These are phyloP conservation scores for Candoia aspera DNA, from an alignment of 2,113 vertebrate species.

Conservation along the genomic window DNA sequence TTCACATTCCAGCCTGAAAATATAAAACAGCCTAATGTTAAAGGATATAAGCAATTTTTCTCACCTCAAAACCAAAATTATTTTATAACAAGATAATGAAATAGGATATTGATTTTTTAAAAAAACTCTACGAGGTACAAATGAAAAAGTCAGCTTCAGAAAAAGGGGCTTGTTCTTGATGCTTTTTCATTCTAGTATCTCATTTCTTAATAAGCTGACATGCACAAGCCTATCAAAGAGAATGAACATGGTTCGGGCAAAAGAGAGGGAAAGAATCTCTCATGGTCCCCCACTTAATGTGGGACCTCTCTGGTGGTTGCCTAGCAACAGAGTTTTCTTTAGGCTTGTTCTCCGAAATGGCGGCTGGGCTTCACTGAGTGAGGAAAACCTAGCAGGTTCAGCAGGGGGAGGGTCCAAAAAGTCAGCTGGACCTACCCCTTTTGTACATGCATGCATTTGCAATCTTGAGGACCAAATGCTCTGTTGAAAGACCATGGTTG, in stretches of 20 bases:
- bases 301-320: background rate
- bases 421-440: background rate
- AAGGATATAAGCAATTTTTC: constrained; percentile 30
- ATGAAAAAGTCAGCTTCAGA: background rate
- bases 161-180: background rate
- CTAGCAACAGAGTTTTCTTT: background rate
- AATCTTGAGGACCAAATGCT: background rate
- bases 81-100: constrained; percentile 58
- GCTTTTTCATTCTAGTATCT: background rate
- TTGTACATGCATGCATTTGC: background rate
- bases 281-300: background rate
- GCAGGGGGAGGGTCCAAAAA: background rate
- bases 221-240: background rate
- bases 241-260: background rate
- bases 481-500: background rate
- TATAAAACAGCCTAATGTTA: constrained; percentile 52
- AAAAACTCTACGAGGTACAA: background rate
- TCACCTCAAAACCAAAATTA: background rate
- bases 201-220: background rate
- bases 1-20: constrained; percentile 59
- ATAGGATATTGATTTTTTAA: background rate
- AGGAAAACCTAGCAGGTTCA: background rate
- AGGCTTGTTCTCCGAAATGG: background rate
- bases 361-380: background rate
- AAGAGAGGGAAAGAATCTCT: too few species aligned